Base-by-base conservation (phyloP, 2,797 vertebrate species). In the Tarsius wallacei region DNA sequence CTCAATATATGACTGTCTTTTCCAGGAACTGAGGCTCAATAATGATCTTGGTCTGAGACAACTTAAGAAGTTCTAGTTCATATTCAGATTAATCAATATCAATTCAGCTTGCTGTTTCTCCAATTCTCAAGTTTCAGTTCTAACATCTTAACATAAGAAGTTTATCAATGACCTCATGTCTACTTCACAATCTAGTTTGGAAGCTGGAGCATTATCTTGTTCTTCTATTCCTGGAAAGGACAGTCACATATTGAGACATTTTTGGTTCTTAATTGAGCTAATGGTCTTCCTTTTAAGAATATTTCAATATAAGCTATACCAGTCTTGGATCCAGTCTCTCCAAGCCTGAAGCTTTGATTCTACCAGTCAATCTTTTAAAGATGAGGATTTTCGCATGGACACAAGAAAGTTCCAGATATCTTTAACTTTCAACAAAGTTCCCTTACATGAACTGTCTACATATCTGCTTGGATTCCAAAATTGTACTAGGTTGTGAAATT, bases 11-110 rank as follows among this genome's bases (percentile, higher is more conserved):
- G 36, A 77, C 17, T 51, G 11, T 19, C n/a, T 2, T 91, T 91
- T 87, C 61, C 26, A 28, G 36, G 49, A 94, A 84, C n/a, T 81
- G 19, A 17, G 2, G 7, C 17, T 80, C 81, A 85, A 26, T 12
- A 21, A 68, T 9, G 16, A 80, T 64, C 24, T 42, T 76, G 53
- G 4, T 81, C 11, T 51, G 22, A 19, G 47, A 15, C 5, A 93
- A 94, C 63, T 91, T 71, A 81, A 83, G 24, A 85, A 87, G 26
- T 2, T 61, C 3, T n/a, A 36, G 87, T 87, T 91, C 31, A 84
- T 59, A 93, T 87, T 70, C 61, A 64, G 16, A 49, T 84, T 42
- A 93, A 22, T 77, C 31, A 49, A 4, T 4, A 53, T 42, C 15
- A 76, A 57, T n/a, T 80, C 7, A 36, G 31, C 13, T 33, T 74